Evolutionary conservation across 2,113 vertebrate species (phyloP).

Genomic region (Chaetorhynchus papuensis): DNA sequence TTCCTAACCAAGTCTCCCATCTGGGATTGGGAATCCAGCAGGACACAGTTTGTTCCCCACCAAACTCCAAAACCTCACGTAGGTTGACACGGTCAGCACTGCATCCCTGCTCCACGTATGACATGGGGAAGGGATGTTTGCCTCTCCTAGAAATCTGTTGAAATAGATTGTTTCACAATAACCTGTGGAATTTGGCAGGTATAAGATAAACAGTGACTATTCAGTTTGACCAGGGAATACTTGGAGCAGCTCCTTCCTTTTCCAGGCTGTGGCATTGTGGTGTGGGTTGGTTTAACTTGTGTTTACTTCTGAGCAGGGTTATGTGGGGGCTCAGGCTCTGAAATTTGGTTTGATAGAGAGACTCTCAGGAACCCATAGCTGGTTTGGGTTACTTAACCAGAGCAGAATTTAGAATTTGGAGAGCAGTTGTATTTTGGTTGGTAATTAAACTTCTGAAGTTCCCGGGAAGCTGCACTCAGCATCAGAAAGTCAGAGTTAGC

Average conservation of each 20-base stretch:
- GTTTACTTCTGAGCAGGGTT: neutral
- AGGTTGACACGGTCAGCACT: neutral
- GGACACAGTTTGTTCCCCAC: neutral
- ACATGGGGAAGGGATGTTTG: neutral
- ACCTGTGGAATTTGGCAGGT: neutral
- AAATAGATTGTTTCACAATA: neutral
- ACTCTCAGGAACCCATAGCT: neutral
- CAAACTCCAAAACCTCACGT: fast-evolving
- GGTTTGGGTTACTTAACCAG: neutral
- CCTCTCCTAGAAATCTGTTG: neutral
- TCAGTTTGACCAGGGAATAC: neutral
- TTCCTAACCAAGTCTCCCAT: neutral
- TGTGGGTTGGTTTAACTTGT: neutral
- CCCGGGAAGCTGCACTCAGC: fast-evolving
- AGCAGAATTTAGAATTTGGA: neutral
- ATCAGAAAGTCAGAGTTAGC: neutral
- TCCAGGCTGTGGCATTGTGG: neutral
- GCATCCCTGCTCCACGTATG: fast-evolving
- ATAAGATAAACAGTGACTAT: neutral
- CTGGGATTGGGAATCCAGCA: neutral
- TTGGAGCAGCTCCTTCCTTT: neutral
- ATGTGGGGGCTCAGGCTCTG: fast-evolving
- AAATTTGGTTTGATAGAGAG: neutral
- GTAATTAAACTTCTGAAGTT: neutral
- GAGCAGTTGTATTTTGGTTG: neutral